Base-by-base conservation (phyloP, 2,797 vertebrate genomes). In the Sebastes hopkinsi region DNA sequence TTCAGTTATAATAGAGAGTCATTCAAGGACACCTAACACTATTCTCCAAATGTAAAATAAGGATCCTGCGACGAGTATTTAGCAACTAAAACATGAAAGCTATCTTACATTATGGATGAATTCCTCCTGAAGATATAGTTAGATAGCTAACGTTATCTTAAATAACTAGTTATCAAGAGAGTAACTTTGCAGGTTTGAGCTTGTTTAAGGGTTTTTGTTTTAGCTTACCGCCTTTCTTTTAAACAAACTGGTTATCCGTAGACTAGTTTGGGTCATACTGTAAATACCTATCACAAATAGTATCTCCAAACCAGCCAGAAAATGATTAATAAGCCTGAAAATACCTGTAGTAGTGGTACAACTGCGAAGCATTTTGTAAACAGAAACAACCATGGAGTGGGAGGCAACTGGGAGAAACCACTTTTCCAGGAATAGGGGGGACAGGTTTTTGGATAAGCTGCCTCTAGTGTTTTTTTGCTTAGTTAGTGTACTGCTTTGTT, bases 321-420 rank as follows among this genome's bases (percentile, higher is more conserved):
- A 32, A 20, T 1, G 22, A 36, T 9, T 11, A 4, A 13, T 16
- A 9, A 9, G 0, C 30, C 6, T 38, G 36, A 38, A 38, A 13
- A 38, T 55, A 64, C 77, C 38, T 58, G 3, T 0, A 4, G 42
- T 46, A 32, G 30, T 30, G 30, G 42, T 18, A 0, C 4, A 67
- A 5, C 1, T 6, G 3, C 0, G 5, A 8, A 10, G 2, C 18
- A 29, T 3, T 4, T 4, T 23, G 5, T 8, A 1, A 3, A 38
- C 5, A 10, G 3, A 10, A 1, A 20, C 2, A 1, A 1, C 2
- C 16, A 3, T 9, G 3, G 13, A 5, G 8, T 4, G 6, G 20
- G 3, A 65, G 8, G 6, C 10, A 16, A 30, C 7, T 59, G 75
- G 85, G n/a, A 25, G 75, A 8, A 60, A 78, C 80, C 75, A 79